A percentile compares a stretch with the other conserved stretches of the same genome.
These are phyloP conservation scores for Laterallus jamaicensis DNA, from an alignment of 2,113 vertebrate species.

Conservation along the genomic window DNA sequence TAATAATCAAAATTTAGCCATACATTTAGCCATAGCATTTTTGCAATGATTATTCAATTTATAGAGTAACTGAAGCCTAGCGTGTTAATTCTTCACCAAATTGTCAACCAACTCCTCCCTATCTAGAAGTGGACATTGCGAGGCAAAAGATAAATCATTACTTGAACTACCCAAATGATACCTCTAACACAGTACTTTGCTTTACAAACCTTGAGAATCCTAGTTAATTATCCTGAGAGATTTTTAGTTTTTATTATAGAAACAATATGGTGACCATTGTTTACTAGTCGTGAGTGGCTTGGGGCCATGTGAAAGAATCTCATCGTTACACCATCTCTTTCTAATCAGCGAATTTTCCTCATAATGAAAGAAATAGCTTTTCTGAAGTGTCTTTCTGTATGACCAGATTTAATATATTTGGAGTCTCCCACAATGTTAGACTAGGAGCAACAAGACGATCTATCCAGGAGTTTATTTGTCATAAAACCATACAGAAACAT, in stretches of 20 bases:
- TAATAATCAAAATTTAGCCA: neutral
- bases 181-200: neutral
- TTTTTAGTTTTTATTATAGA: neutral
- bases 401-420: neutral
- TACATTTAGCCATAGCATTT: neutral
- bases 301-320: neutral
- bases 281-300: neutral
- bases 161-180: neutral
- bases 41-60: neutral
- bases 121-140: neutral
- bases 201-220: neutral
- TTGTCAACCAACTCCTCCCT: neutral
- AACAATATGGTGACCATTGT: neutral
- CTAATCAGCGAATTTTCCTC: neutral
- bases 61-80: neutral
- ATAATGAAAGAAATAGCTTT: neutral
- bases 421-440: neutral
- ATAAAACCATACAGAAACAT: neutral
- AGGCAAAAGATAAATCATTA: neutral
- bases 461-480: neutral
- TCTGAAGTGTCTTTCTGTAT: neutral
- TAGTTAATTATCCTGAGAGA: neutral
- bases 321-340: neutral
- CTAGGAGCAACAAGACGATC: neutral
- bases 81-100: neutral